phyloP scores from a whole-genome alignment of 1,140 invertebrate genomes.

The Linepithema humile region DNA sequence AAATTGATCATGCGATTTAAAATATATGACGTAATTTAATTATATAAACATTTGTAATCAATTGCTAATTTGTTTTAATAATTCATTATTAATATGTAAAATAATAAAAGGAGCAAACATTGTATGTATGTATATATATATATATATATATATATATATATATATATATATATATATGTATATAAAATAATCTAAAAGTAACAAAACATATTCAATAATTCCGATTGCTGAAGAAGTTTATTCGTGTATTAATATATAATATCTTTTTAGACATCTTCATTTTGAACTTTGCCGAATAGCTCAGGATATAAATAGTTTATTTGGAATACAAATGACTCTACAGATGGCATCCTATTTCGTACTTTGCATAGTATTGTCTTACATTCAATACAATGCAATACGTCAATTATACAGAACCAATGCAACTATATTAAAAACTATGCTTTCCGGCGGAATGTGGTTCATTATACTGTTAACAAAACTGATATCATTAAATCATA shows the following conservation, averaged over 20 bases:
- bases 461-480: neutral
- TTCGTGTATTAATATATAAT: neutral
- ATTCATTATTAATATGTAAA: too few species aligned
- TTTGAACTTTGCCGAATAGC: slow-evolving; percentile 19
- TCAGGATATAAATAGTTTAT: slow-evolving; percentile 17
- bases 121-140: too few species aligned
- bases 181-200: too few species aligned
- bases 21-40: too few species aligned
- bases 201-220: too few species aligned
- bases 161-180: too few species aligned
- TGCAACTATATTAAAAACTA: neutral
- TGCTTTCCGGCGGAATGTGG: neutral
- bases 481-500: slow-evolving; percentile 7
- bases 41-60: too few species aligned
- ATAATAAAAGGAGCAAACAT: too few species aligned
- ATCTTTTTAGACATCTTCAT: slow-evolving; percentile 20
- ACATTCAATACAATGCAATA: neutral
- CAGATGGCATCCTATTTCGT: neutral
- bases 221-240: too few species aligned
- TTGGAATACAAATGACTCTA: slow-evolving; percentile 5
- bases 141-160: too few species aligned
- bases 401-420: neutral
- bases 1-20: too few species aligned
- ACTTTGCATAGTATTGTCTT: neutral
- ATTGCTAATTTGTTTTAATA: too few species aligned